phyloP scores from a whole-genome alignment of 2,113 vertebrate species.

The Columbina picui region DNA sequence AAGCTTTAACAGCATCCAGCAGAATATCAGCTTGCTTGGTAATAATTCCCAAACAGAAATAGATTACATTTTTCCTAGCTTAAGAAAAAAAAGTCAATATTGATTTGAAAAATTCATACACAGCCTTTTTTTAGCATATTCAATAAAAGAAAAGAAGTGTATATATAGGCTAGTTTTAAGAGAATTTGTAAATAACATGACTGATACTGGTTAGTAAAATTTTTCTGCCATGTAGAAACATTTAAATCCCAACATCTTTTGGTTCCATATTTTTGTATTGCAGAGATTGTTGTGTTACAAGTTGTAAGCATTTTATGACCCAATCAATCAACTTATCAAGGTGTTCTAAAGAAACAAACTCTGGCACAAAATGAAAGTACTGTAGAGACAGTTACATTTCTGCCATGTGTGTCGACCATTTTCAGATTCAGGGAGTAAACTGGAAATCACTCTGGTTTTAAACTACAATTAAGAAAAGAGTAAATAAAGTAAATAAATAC shows the following conservation, averaged over 20 bases:
- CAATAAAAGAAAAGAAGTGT: neutral
- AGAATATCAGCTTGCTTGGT: constrained; percentile 16
- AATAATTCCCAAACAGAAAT: constrained; percentile 48
- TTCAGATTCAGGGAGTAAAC: neutral
- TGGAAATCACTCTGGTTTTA: neutral
- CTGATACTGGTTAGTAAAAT: neutral
- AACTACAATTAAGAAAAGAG: neutral
- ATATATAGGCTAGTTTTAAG: neutral
- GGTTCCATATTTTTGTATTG: neutral
- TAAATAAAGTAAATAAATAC: too few species aligned
- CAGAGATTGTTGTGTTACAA: neutral
- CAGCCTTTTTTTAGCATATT: neutral
- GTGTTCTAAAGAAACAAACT: neutral
- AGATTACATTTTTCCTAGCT: constrained; percentile 37
- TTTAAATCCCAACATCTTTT: neutral
- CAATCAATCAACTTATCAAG: neutral
- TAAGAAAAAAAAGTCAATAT: constrained; percentile 48
- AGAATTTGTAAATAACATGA: neutral
- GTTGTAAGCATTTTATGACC: neutral
- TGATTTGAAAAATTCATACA: constrained; percentile 31
- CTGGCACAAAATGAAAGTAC: neutral
- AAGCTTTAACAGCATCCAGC: constrained; percentile 28
- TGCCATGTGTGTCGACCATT: neutral
- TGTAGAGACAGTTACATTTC: neutral
- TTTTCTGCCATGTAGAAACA: neutral